Percentiles rank a stretch among this genome's conserved stretches.
Evolutionary conservation across 1,140 invertebrate genomes (phyloP).

Genomic region (Euura saliciscinereae): DNA sequence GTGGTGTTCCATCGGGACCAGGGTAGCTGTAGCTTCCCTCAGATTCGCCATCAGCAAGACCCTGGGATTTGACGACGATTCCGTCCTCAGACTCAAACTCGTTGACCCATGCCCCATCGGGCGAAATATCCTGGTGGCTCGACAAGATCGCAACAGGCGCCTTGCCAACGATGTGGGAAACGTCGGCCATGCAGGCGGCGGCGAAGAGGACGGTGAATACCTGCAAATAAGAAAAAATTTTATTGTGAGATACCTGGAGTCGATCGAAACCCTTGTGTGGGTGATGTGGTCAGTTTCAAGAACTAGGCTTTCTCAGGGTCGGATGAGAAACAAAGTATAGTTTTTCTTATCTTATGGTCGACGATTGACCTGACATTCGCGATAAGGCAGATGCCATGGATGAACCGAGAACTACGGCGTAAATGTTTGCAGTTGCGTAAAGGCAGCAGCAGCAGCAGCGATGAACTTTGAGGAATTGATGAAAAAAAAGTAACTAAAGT

Average conservation of each 20-base stretch:
- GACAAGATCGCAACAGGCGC: neutral
- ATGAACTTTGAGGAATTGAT: neutral
- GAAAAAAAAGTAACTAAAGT: neutral
- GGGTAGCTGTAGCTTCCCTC: constrained; percentile 70
- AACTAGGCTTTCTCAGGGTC: too few relatives aligned
- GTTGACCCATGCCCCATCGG: constrained; percentile 18
- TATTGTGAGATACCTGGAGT: too few relatives aligned
- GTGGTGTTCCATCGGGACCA: constrained; percentile 66
- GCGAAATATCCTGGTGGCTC: neutral
- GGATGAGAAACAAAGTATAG: too few relatives aligned
- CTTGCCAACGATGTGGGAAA: constrained; percentile 17
- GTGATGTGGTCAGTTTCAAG: too few relatives aligned
- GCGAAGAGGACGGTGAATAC: constrained; percentile 5
- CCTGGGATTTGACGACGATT: constrained; percentile 60
- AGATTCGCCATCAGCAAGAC: constrained; percentile 57
- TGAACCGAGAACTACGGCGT: too few relatives aligned
- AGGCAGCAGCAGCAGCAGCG: too few relatives aligned
- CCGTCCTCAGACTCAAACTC: constrained; percentile 71
- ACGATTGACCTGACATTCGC: too few relatives aligned
- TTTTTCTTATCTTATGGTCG: too few relatives aligned
- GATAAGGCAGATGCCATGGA: too few relatives aligned
- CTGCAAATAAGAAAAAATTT: neutral
- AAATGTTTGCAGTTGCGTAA: too few relatives aligned
- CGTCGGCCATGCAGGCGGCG: constrained; percentile 11
- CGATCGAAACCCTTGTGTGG: too few relatives aligned